These are phyloP conservation scores for Poeciliopsis turrubarensis DNA, from an alignment of 2,113 vertebrate species.

Conservation along the genomic window DNA sequence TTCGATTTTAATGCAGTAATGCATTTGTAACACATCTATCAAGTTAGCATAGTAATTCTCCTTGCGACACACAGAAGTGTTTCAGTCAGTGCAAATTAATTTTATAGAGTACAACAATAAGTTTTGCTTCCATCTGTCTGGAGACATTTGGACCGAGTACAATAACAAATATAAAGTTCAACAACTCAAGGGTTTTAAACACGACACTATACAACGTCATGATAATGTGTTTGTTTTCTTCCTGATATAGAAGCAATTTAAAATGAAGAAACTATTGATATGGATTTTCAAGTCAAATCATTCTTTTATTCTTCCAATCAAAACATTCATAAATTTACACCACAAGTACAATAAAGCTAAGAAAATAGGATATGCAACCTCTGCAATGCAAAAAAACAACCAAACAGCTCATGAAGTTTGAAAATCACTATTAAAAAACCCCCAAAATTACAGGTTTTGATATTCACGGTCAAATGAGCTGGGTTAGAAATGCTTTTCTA, in stretches of 20 bases:
- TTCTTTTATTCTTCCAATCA: not conserved
- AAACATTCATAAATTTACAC: not conserved
- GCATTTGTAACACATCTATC: slow-evolving; percentile 41
- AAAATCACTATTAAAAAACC: too few relatives aligned
- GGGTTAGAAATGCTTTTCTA: too few relatives aligned
- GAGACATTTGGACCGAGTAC: slow-evolving; percentile 6
- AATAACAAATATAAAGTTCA: not conserved
- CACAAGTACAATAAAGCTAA: not conserved
- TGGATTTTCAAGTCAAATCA: not conserved
- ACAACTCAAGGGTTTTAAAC: slow-evolving; percentile 4
- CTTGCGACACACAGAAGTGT: slow-evolving; percentile 12
- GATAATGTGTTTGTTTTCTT: not conserved
- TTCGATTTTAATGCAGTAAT: slow-evolving; percentile 44
- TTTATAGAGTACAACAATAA: slow-evolving; percentile 19
- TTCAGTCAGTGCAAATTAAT: slow-evolving; percentile 16
- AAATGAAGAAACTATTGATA: not conserved
- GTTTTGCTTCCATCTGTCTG: slow-evolving; percentile 20
- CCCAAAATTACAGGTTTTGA: too few relatives aligned
- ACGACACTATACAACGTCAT: slow-evolving; percentile 1
- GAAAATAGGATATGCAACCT: too few relatives aligned
- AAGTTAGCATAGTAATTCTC: slow-evolving; percentile 31
- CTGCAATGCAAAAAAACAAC: too few relatives aligned
- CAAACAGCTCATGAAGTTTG: too few relatives aligned
- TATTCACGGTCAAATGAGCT: too few relatives aligned
- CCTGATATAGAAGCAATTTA: not conserved